phyloP scores from a whole-genome alignment of 2,888 invertebrate species.

The Thelaira solivaga region DNA sequence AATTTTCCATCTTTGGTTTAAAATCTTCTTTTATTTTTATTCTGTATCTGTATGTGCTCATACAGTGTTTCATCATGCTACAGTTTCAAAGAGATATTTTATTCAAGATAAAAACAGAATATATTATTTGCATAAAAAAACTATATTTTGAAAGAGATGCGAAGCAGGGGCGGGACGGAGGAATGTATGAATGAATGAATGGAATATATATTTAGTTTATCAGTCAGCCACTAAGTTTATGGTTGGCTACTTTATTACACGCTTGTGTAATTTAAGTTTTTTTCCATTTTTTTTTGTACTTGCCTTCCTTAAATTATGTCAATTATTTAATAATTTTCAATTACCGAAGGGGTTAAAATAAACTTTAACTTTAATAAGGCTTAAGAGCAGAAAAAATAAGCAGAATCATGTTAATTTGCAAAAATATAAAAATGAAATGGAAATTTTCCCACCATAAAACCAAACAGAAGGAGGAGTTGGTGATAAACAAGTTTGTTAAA shows the following conservation, averaged over 20 bases:
- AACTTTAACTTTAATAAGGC: neutral
- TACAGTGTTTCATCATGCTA: slow-evolving; percentile 12
- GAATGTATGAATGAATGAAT: neutral
- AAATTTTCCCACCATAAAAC: neutral
- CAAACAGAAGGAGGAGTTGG: neutral
- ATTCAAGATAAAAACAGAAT: neutral
- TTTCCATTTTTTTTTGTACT: neutral
- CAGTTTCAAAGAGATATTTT: slow-evolving; percentile 6
- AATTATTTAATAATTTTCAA: slow-evolving; percentile 53
- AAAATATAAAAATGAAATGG: neutral
- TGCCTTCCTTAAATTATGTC: slow-evolving; percentile 53
- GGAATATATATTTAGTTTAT: neutral
- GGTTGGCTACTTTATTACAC: slow-evolving; percentile 12
- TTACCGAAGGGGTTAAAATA: slow-evolving; percentile 22
- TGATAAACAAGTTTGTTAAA: neutral
- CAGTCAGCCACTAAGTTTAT: too few relatives aligned
- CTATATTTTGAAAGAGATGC: too few relatives aligned
- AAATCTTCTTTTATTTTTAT: too few relatives aligned
- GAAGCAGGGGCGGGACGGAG: too few relatives aligned
- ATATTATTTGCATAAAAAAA: neutral
- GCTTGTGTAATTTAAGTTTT: slow-evolving; percentile 11
- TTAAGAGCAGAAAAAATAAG: neutral
- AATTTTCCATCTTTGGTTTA: too few relatives aligned
- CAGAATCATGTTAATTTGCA: slow-evolving; percentile 1
- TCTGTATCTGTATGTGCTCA: too few relatives aligned